phyloP scores from a whole-genome alignment of 2,113 vertebrate genomes.

The Serilophus lunatus region DNA sequence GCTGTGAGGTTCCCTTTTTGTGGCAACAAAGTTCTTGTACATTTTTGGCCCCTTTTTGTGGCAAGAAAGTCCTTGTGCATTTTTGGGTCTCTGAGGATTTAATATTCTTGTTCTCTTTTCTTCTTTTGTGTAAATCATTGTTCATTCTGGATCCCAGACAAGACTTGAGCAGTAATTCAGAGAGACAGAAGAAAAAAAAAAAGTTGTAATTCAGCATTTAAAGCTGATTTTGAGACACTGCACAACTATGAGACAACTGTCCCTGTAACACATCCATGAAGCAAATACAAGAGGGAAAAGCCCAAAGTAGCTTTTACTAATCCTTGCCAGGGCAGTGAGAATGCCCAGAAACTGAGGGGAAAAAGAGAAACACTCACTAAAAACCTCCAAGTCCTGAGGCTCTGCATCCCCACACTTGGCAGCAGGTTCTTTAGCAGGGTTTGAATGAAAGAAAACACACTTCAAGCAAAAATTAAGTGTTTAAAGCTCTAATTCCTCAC shows the following conservation, averaged over 20 bases:
- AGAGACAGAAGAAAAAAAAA: background rate
- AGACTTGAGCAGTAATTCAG: background rate
- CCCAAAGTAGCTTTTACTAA: background rate
- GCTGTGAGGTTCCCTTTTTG: conserved; percentile 11
- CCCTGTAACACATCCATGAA: background rate
- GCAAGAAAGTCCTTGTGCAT: background rate
- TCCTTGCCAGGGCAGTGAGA: background rate
- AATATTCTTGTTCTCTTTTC: background rate
- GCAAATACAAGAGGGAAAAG: background rate
- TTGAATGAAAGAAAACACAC: background rate
- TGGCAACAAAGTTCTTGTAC: background rate
- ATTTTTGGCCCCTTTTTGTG: background rate
- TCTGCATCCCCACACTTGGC: background rate
- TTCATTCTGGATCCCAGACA: background rate
- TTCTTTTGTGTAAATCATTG: background rate
- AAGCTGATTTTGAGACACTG: background rate
- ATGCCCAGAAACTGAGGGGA: background rate
- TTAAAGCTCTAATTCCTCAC: background rate
- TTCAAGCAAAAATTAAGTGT: background rate
- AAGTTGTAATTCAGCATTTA: background rate
- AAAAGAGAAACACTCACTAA: background rate
- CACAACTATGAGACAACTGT: background rate
- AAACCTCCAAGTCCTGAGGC: background rate
- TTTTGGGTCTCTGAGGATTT: conserved; percentile 5
- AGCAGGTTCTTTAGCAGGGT: background rate